These are phyloP conservation scores for Zophobas morio DNA, from an alignment of 1,140 invertebrate species.

Conservation along the genomic window DNA sequence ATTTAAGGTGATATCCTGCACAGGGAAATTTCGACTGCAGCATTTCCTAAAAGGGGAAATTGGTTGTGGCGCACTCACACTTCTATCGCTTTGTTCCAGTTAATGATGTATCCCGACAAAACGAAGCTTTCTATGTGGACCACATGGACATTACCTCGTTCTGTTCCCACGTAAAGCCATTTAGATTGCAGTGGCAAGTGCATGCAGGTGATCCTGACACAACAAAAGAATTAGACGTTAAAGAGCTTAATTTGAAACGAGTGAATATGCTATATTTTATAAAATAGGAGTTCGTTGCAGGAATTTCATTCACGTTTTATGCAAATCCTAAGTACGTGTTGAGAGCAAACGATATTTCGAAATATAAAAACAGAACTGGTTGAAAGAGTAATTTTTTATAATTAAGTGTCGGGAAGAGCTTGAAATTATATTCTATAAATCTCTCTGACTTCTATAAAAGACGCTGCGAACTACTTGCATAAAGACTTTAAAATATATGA, in stretches of 20 bases:
- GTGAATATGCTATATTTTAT: too few species aligned
- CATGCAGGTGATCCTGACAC: conserved; percentile 90
- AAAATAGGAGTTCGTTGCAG: too few species aligned
- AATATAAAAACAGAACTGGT: too few species aligned
- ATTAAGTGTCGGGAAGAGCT: too few species aligned
- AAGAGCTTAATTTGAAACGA: conserved; percentile 1
- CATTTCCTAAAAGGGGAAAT: conserved; percentile 18
- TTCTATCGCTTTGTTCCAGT: conserved; percentile 99
- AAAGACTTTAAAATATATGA: not conserved
- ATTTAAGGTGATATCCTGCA: conserved; percentile 1
- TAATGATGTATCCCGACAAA: conserved; percentile 98
- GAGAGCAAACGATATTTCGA: too few species aligned
- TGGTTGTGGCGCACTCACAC: conserved; percentile 82
- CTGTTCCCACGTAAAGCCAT: conserved; percentile 98
- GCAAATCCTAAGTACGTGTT: not conserved
- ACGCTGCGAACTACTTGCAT: not conserved
- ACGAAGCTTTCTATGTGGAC: conserved; percentile 97
- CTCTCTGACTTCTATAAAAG: not conserved
- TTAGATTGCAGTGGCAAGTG: conserved; percentile 96
- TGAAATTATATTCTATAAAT: not conserved
- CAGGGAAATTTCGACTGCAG: conserved; percentile 28
- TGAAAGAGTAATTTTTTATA: too few species aligned
- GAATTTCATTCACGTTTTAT: too few species aligned
- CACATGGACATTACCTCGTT: conserved; percentile 97
- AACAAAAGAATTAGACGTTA: conserved; percentile 1